Base-by-base conservation (phyloP, 30 jellyfish, hydroid and myxozoan species). In the Turritopsis dohrnii region DNA sequence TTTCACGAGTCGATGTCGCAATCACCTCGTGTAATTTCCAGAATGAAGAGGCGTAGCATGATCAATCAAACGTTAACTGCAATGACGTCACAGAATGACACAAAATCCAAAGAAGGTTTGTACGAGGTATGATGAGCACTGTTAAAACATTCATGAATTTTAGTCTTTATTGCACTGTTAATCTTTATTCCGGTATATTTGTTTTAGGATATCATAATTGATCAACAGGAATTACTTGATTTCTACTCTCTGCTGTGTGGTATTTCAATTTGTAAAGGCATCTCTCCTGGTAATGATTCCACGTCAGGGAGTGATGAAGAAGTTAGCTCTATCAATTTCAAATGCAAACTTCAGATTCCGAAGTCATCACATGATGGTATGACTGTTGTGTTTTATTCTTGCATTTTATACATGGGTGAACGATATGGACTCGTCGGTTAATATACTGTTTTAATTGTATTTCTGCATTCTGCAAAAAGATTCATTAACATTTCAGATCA, bases 241-340 rank as follows among this genome's bases (percentile, higher is more conserved):
- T 77, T 77, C 20, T 77, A 77, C 71, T 77, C 85, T 29, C 85
- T 77, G 1, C 74, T 77, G 27, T 29, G 73, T 0, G 85, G 85
- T 7, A 52, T 77, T 17, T 77, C 85, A 26, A 66, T 77, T 5
- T 77, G 85, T 27, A 77, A 26, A 52, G 76, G 60, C 13, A 41
- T 5, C 13, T 41, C 60, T 13, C 9, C 60, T 41, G 9, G 13
- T 41, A 41, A 41, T 13, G 60, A 41, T 41, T 41, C 60, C 13
- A 41, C 13, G 60, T 5, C 60, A 41, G 60, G 13, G 9, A 41
- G 13, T 13, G 60, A 41, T 41, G 60, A 41, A 13, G 60, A 41
- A 3, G 60, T 41, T 3, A 3, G 9, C 13, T 41, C 60, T 41
- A 5, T 41, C 9, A 13, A 41, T 41, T 41, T 41, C 60, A 41